A percentile compares a stretch with the other conserved stretches of the same genome.
These are phyloP conservation scores for Phortica variegata DNA, from an alignment of 1,140 invertebrate species.

Conservation along the genomic window DNA sequence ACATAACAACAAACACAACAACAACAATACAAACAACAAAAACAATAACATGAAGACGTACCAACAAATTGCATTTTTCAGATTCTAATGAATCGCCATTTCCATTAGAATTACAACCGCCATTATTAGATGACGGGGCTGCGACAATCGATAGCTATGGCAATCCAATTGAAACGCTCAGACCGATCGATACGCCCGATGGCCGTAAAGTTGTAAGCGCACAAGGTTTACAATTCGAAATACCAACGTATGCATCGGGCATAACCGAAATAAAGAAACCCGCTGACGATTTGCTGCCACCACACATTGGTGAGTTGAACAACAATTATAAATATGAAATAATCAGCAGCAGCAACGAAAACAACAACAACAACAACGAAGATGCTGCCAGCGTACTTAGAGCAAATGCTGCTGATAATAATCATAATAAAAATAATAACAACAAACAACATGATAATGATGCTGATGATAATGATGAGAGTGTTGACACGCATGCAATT, in stretches of 20 bases:
- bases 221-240: constrained; percentile 53
- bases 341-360: constrained; percentile 5
- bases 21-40: constrained; percentile 1
- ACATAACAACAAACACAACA: not conserved
- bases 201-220: constrained; percentile 50
- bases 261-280: constrained; percentile 53
- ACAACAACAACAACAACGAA: constrained; percentile 2
- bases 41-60: not conserved
- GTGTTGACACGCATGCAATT: not conserved
- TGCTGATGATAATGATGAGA: not conserved
- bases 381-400: too few species aligned
- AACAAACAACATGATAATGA: not conserved
- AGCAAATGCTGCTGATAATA: too few species aligned
- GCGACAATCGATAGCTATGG: constrained; percentile 47
- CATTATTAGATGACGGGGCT: constrained; percentile 27
- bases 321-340: constrained; percentile 8
- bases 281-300: constrained; percentile 47
- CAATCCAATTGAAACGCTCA: constrained; percentile 42
- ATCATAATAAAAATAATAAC: too few species aligned
- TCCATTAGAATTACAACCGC: constrained; percentile 49
- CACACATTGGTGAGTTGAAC: constrained; percentile 55
- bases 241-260: constrained; percentile 52
- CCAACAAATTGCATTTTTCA: constrained; percentile 9
- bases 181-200: constrained; percentile 50
- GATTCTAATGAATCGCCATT: constrained; percentile 49